Evolutionary conservation across 2,888 invertebrate genomes (phyloP).

Genomic region (Ormia ochracea): DNA sequence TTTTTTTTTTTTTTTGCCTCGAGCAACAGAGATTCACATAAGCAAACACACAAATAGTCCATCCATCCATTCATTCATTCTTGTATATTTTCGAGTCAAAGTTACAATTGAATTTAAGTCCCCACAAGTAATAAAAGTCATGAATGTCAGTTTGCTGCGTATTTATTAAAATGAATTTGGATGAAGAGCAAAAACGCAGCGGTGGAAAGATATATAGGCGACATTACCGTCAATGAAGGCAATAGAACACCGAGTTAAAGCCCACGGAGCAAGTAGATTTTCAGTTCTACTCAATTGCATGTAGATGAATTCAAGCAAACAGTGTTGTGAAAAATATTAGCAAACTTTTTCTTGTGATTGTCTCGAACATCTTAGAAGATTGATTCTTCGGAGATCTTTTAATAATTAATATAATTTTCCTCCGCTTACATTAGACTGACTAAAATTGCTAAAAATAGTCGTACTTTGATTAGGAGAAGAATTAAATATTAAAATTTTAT

Average conservation of each 20-base stretch:
- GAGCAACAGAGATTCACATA: background rate
- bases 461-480: too few relatives aligned
- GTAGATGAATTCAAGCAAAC: background rate
- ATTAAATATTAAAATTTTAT: too few relatives aligned
- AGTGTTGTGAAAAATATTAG: slow-evolving; percentile 7
- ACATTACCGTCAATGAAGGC: background rate
- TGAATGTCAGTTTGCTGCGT: slow-evolving; percentile 56
- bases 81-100: slow-evolving; percentile 61
- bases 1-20: background rate
- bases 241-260: slow-evolving; percentile 4
- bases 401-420: too few relatives aligned
- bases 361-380: background rate
- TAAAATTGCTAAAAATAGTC: too few relatives aligned
- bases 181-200: slow-evolving; percentile 5
- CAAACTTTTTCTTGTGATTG: background rate
- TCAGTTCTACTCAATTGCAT: slow-evolving; percentile 1
- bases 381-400: too few relatives aligned
- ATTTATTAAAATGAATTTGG: slow-evolving; percentile 45
- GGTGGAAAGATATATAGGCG: background rate
- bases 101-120: slow-evolving; percentile 65
- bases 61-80: slow-evolving; percentile 31
- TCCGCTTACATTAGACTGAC: too few relatives aligned
- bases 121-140: slow-evolving; percentile 62
- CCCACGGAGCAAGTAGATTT: background rate
- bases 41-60: background rate